Percentiles rank a stretch among this genome's conserved stretches.
Conservation (phyloP, 2,113 vertebrate species). For the Phaetusa simplex region DNA sequence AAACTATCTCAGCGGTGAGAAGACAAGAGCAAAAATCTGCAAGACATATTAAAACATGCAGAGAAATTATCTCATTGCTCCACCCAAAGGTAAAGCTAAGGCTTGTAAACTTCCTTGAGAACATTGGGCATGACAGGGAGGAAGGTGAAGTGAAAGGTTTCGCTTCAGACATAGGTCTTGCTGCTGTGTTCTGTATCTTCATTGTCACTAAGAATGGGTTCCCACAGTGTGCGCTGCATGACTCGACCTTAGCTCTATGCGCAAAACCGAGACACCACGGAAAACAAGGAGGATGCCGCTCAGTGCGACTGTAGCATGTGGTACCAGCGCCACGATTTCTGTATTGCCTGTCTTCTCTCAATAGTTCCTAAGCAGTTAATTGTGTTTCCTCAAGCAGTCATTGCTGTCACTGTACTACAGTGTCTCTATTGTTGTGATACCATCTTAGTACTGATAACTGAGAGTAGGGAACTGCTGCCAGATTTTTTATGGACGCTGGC, state of each 20-base stretch:
- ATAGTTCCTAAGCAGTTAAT: not conserved
- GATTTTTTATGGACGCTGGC: not conserved
- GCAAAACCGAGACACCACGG: not conserved
- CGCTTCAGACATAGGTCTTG: not conserved
- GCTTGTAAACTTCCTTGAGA: conserved; percentile 39
- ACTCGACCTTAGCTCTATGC: not conserved
- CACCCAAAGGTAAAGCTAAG: conserved; percentile 20
- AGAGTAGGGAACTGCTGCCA: not conserved
- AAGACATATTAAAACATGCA: conserved; percentile 54
- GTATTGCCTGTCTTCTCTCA: not conserved
- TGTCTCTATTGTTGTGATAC: not conserved
- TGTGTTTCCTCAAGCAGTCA: not conserved
- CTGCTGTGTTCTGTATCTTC: not conserved
- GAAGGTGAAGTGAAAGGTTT: not conserved
- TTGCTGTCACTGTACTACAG: not conserved
- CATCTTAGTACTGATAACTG: not conserved
- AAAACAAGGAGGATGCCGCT: not conserved
- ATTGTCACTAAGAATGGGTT: not conserved
- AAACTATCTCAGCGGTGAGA: conserved; percentile 5
- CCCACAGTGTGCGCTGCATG: accelerated
- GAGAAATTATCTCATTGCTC: conserved; percentile 46
- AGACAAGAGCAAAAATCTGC: not conserved
- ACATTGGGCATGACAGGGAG: not conserved
- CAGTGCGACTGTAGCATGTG: not conserved
- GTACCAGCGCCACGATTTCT: not conserved